phyloP scores from a whole-genome alignment of 2,113 vertebrate genomes.

The Numida meleagris region DNA sequence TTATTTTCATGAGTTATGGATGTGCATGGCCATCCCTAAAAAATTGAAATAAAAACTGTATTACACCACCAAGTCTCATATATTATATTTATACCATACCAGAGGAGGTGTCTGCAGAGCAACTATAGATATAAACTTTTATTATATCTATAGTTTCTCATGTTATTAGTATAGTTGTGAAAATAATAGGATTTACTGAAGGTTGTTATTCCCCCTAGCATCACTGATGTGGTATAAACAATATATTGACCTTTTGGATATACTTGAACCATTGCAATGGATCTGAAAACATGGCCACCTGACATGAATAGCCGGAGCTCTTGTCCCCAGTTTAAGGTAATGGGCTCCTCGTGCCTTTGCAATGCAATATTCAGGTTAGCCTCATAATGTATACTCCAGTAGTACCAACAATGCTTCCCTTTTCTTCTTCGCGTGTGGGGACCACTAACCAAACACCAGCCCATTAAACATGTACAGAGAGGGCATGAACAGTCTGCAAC shows the following conservation, averaged over 20 bases:
- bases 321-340: not conserved
- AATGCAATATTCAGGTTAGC: not conserved
- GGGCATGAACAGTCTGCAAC: not conserved
- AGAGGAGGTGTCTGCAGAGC: constrained; percentile 78
- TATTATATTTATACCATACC: constrained; percentile 78
- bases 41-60: constrained; percentile 78
- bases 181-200: constrained; percentile 78
- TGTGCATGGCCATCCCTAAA: constrained; percentile 76
- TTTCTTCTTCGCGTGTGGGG: not conserved
- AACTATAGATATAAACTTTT: constrained; percentile 78
- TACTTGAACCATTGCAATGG: constrained; percentile 13
- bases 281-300: constrained; percentile 32
- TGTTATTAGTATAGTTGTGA: constrained; percentile 78
- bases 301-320: not conserved
- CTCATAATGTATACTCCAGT: not conserved
- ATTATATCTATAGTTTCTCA: constrained; percentile 77
- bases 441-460: not conserved
- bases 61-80: constrained; percentile 76
- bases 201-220: constrained; percentile 69
- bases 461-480: not conserved
- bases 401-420: not conserved
- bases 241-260: constrained; percentile 68
- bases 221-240: constrained; percentile 65
- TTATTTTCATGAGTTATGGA: constrained; percentile 79
- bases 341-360: not conserved